These are phyloP conservation scores for Neoarius graeffei DNA, from an alignment of 2,113 vertebrate genomes.

Conservation along the genomic window DNA sequence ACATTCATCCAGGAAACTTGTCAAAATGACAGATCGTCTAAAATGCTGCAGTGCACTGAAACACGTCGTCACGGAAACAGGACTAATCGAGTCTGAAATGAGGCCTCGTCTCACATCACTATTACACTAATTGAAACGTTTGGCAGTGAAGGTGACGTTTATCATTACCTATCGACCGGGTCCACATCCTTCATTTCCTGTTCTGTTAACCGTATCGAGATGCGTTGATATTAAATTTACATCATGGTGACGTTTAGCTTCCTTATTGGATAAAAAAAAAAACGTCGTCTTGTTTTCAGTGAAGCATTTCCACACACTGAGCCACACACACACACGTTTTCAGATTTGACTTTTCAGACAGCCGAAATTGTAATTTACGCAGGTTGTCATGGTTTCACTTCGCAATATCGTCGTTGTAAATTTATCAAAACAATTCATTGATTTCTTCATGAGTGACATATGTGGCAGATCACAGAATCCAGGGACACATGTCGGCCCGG, in stretches of 20 bases:
- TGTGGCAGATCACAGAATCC: too few relatives aligned
- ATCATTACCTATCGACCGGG: background rate
- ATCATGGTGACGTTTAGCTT: background rate
- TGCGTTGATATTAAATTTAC: too few relatives aligned
- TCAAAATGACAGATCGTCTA: background rate
- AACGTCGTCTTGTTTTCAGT: background rate
- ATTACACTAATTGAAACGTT: background rate
- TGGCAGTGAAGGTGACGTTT: background rate
- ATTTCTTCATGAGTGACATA: too few relatives aligned
- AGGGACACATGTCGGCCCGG: too few relatives aligned
- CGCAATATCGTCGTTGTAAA: background rate
- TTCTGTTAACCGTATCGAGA: background rate
- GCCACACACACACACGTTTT: background rate
- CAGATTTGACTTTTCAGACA: background rate
- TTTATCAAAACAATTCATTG: too few relatives aligned
- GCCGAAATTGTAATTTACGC: background rate
- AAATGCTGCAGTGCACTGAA: background rate
- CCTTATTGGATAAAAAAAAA: background rate
- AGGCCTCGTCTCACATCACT: background rate
- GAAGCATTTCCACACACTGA: background rate
- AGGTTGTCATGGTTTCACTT: background rate
- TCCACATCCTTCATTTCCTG: background rate
- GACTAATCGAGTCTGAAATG: constrained; percentile 9
- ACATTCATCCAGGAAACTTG: background rate
- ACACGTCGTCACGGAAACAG: background rate